These are phyloP conservation scores for Ichneumoninae sp. DNA, from an alignment of 2,888 invertebrate species.

Conservation along the genomic window DNA sequence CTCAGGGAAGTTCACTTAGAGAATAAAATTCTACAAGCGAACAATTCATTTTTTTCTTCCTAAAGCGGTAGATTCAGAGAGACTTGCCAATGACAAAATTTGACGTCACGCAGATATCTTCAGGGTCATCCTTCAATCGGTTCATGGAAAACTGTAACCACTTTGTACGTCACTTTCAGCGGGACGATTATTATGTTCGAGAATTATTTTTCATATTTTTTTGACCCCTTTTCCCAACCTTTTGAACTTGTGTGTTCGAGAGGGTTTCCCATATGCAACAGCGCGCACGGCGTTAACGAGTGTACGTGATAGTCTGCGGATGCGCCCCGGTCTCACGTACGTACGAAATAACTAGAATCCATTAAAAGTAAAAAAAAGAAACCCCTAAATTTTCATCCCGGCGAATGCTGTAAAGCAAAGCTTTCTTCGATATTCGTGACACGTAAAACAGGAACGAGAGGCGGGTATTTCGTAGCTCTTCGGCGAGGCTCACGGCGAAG, in stretches of 20 bases:
- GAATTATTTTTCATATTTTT: neutral
- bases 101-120: no score
- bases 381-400: neutral
- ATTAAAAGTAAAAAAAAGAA: neutral
- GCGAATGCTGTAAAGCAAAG: constrained; percentile 8
- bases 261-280: neutral
- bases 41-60: no score
- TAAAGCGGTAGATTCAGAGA: no score
- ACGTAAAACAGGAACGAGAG: constrained; percentile 48
- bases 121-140: neutral
- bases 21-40: no score
- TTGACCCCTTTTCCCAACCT: neutral
- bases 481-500: neutral
- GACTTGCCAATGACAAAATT: no score
- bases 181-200: neutral
- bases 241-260: neutral
- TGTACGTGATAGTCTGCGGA: neutral
- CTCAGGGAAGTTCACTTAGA: no score
- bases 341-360: neutral
- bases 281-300: neutral
- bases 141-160: neutral
- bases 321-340: neutral
- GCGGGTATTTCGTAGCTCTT: constrained; percentile 46
- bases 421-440: constrained; percentile 39
- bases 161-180: neutral